These are phyloP conservation scores for Tribolium freemani DNA, from an alignment of 2,888 invertebrate genomes.

Conservation along the genomic window DNA sequence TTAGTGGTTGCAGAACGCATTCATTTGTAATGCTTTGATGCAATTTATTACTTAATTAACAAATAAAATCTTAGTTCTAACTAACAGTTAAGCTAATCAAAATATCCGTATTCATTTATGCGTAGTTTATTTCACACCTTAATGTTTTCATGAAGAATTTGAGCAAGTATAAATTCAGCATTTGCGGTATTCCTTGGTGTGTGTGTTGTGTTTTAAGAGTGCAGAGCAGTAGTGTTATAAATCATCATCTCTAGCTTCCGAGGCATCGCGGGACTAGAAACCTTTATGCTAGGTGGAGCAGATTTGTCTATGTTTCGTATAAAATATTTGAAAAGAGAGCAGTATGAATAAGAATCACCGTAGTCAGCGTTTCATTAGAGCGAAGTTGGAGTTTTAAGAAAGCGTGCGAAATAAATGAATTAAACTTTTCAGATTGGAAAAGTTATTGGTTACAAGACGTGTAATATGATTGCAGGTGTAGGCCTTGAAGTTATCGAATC, in stretches of 20 bases:
- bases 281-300: slow-evolving; percentile 7
- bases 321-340: background rate
- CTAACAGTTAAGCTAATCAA: no score
- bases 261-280: background rate
- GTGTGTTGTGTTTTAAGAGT: background rate
- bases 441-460: slow-evolving; percentile 11
- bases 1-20: no score
- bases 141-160: background rate
- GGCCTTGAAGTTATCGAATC: slow-evolving; percentile 24
- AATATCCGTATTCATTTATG: no score
- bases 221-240: background rate
- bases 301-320: slow-evolving; percentile 10
- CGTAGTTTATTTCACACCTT: background rate
- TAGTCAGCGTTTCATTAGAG: slow-evolving; percentile 4
- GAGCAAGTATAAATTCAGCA: background rate
- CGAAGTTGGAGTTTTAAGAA: slow-evolving; percentile 10
- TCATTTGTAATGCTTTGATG: no score
- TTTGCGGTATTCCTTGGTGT: background rate
- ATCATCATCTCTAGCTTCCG: slow-evolving; percentile 9
- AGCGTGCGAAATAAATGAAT: slow-evolving; percentile 29
- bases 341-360: slow-evolving; percentile 15
- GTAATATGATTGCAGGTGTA: slow-evolving; percentile 3
- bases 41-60: no score
- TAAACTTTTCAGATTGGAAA: slow-evolving; percentile 31
- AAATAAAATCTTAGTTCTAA: no score